Percentiles rank a stretch among this genome's conserved stretches.
Evolutionary conservation across 53 echinoderm and acorn worm species (phyloP).

Genomic region (Antedon mediterranea): DNA sequence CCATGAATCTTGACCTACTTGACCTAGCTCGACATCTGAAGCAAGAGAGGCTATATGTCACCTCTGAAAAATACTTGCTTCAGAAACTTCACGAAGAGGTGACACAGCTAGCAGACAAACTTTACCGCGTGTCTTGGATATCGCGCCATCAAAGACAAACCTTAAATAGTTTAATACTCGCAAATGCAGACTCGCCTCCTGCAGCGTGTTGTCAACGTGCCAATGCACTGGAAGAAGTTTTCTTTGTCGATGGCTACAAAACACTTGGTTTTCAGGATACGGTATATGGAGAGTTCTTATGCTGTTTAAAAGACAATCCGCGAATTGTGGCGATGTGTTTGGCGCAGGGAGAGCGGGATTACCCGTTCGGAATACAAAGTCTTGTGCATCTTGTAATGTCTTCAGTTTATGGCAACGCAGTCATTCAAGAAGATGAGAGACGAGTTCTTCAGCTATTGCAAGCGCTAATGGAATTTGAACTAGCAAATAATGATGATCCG

Average conservation of each 20-base stretch:
- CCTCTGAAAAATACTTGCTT: slow-evolving; percentile 66
- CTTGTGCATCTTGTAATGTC: slow-evolving; percentile 52
- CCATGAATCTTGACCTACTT: slow-evolving; percentile 29
- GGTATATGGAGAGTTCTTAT: slow-evolving; percentile 66
- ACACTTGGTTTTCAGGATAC: slow-evolving; percentile 56
- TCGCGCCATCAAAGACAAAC: slow-evolving; percentile 85
- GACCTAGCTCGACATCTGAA: slow-evolving; percentile 75
- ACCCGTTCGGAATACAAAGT: slow-evolving; percentile 24
- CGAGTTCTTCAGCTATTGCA: slow-evolving; percentile 57
- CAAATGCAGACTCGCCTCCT: slow-evolving; percentile 59
- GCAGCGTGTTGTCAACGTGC: slow-evolving; percentile 77
- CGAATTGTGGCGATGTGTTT: slow-evolving; percentile 44
- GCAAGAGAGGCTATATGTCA: slow-evolving; percentile 67
- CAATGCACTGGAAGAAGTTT: slow-evolving; percentile 71
- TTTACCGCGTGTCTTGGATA: slow-evolving; percentile 79
- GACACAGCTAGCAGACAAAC: slow-evolving; percentile 59
- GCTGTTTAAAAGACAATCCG: slow-evolving; percentile 60
- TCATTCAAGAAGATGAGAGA: slow-evolving; percentile 69
- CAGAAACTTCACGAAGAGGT: slow-evolving; percentile 62
- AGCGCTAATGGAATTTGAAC: slow-evolving; percentile 54
- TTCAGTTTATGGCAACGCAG: slow-evolving; percentile 72
- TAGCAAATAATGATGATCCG: slow-evolving; percentile 64
- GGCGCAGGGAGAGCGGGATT: slow-evolving; percentile 43
- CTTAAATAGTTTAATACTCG: slow-evolving; percentile 55
- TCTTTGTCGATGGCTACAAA: slow-evolving; percentile 76